Evolutionary conservation across 1,140 invertebrate genomes (phyloP), one percentile per base, ranked within the genome.

Genomic region (Heterodera carotae): DNA sequence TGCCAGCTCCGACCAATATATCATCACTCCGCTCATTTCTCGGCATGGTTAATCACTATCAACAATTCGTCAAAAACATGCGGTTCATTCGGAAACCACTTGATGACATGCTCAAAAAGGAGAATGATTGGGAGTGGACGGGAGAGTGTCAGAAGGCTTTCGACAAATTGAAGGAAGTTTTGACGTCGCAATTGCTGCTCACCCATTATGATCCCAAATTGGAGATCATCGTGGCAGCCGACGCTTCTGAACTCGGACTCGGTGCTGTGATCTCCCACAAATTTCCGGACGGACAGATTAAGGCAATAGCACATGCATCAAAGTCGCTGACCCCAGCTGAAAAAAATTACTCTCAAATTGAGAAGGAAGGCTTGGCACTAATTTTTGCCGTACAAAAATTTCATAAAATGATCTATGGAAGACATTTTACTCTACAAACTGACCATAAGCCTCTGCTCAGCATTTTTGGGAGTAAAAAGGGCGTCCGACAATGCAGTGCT

Each of bases 361-460:
- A 43, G 18, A 67, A 43, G 33, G 2, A 36, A 18, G 3, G 48
- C 18, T 53, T 53, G 48, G 48, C 48, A 53, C 18, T 53, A 3
- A 53, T 53, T 53, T 53, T 53, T 7, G 48, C 48, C 18, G 48
- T 53, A 8, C 48, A 53, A 7, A 53, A 53, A 18, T 53, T 36
- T 84, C 86, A 90, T 48, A 82, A 89, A 43, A 92, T 89, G 81
- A 69, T 90, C 4, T 89, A 85, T 82, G 90, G 88, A 66, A 81
- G 83, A 75, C 64, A 84, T 15, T 91, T 91, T 77, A 70, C 78
- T 18, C 83, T 90, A n/a, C 77, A 83, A 27, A 90, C 89, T 0
- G 90, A 91, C 79, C 88, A 90, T 78, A 85, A 89, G 74, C 89
- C 90, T 7, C 79, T 91, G n/a, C 69, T 89, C 1, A 66, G 80